These are phyloP conservation scores for Endotricha flammealis DNA, from an alignment of 2,888 invertebrate species.

Conservation along the genomic window DNA sequence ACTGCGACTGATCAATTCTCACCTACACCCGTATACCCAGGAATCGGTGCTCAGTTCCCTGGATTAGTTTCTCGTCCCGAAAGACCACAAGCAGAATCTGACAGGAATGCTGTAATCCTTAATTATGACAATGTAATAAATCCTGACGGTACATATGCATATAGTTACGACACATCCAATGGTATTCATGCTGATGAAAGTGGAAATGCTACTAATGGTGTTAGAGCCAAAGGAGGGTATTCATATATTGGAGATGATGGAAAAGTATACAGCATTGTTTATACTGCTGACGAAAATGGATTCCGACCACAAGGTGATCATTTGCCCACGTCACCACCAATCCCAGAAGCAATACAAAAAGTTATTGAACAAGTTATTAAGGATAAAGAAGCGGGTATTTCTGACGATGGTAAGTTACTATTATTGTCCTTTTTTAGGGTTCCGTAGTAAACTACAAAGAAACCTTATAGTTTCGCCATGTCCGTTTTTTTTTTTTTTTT, in stretches of 20 bases:
- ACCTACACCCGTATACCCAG: background rate
- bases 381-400: constrained; percentile 45
- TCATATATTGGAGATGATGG: constrained; percentile 66
- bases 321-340: constrained; percentile 59
- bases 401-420: constrained; percentile 49
- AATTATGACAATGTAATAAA: constrained; percentile 45
- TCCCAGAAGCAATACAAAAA: constrained; percentile 55
- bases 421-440: too few species aligned
- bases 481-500: background rate
- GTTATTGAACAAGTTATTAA: constrained; percentile 50
- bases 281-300: constrained; percentile 65
- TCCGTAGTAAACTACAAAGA: too few species aligned
- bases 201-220: constrained; percentile 49
- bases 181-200: constrained; percentile 59
- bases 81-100: constrained; percentile 41
- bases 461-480: too few species aligned
- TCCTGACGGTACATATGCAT: constrained; percentile 46
- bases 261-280: constrained; percentile 47
- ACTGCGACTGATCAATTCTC: background rate
- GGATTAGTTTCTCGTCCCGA: constrained; percentile 21
- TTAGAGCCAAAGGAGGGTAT: constrained; percentile 52
- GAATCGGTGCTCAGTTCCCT: constrained; percentile 1
- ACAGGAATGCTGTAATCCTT: constrained; percentile 46
- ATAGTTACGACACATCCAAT: constrained; percentile 60
- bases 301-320: constrained; percentile 58